Conservation (phyloP, 2,888 invertebrate genomes). For the Leptinotarsa peninsularis region DNA sequence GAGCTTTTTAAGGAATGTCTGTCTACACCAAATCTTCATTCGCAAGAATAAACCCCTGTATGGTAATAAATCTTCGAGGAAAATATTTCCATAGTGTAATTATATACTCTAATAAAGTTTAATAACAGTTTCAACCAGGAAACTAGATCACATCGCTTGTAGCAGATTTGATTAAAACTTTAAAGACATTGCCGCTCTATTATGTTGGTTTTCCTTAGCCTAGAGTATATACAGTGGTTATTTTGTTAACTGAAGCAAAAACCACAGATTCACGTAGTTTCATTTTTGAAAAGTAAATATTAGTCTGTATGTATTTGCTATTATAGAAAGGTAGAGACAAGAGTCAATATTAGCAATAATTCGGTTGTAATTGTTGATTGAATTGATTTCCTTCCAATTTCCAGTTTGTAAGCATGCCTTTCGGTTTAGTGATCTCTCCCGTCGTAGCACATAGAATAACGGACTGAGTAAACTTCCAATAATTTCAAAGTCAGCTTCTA, state of each 20-base stretch:
- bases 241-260: too few relatives aligned
- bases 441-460: constrained; percentile 10
- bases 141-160: constrained; percentile 11
- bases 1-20: too few relatives aligned
- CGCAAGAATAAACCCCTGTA: too few relatives aligned
- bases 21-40: too few relatives aligned
- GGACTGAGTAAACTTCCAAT: constrained; percentile 18
- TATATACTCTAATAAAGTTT: constrained; percentile 4
- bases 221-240: neutral
- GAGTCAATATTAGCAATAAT: too few relatives aligned
- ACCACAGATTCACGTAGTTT: too few relatives aligned
- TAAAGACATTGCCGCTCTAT: constrained; percentile 1
- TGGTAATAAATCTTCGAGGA: neutral
- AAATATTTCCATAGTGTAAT: neutral
- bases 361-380: too few relatives aligned
- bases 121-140: constrained; percentile 19
- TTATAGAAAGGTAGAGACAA: too few relatives aligned
- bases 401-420: neutral
- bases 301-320: too few relatives aligned
- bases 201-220: neutral
- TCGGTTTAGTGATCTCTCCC: neutral
- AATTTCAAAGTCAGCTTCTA: constrained; percentile 36
- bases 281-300: neutral
- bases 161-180: constrained; percentile 14
- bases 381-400: neutral